Percentiles rank a stretch among this genome's conserved stretches.
These are phyloP conservation scores for Saxidomus purpurata DNA, from an alignment of 1,140 invertebrate species.

Conservation along the genomic window DNA sequence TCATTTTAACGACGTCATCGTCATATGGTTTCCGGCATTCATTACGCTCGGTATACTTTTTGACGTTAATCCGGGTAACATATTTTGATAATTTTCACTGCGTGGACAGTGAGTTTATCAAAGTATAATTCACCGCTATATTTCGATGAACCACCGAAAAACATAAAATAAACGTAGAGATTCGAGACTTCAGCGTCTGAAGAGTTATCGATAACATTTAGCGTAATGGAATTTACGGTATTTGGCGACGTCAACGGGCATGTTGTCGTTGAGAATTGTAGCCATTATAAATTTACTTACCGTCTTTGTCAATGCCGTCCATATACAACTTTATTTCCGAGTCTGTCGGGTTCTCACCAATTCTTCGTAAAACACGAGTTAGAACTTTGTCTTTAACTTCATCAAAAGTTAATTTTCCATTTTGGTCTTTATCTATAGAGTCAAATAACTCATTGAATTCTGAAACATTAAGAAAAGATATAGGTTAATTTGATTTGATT, in stretches of 20 bases:
- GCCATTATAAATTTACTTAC: background rate
- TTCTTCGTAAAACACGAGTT: background rate
- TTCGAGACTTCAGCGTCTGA: background rate
- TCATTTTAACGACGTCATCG: no score
- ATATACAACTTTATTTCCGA: background rate
- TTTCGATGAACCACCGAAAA: background rate
- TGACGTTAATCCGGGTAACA: no score
- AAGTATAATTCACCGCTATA: no score
- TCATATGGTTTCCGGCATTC: no score
- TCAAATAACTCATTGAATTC: constrained; percentile 25
- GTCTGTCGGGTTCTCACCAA: constrained; percentile 14
- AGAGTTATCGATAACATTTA: background rate
- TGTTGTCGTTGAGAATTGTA: background rate
- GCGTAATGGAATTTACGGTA: background rate
- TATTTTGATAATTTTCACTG: no score
- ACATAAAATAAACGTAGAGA: background rate
- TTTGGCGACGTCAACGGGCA: background rate
- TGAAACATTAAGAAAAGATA: constrained; percentile 25
- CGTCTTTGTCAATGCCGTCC: constrained; percentile 19
- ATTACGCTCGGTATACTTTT: no score
- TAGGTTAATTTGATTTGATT: background rate
- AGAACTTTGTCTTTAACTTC: constrained; percentile 10
- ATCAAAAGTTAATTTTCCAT: constrained; percentile 33
- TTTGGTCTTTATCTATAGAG: background rate
- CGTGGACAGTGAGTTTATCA: no score